phyloP scores from a whole-genome alignment of 1,140 invertebrate species.

The Gryon sp. region DNA sequence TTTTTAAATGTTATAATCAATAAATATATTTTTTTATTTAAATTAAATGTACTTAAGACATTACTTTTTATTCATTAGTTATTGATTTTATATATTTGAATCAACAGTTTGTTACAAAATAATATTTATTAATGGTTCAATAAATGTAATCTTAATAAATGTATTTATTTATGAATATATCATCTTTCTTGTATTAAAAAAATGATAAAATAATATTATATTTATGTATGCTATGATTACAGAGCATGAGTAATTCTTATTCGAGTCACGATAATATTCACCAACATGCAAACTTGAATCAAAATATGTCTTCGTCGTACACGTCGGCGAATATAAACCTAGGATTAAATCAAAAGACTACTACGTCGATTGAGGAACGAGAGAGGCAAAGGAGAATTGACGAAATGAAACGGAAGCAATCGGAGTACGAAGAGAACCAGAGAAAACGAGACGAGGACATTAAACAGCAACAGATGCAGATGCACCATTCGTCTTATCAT shows the following conservation, averaged over 20 bases:
- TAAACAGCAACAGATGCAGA: conserved; percentile 69
- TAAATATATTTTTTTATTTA: neutral
- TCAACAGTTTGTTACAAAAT: neutral
- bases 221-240: conserved; percentile 3
- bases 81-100: too few species aligned
- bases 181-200: neutral
- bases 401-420: conserved; percentile 80
- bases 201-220: too few species aligned
- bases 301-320: conserved; percentile 62
- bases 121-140: too few species aligned
- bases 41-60: too few species aligned
- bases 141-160: too few species aligned
- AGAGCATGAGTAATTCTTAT: conserved; percentile 62
- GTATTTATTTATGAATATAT: too few species aligned
- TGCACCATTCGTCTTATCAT: conserved; percentile 72
- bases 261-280: conserved; percentile 64
- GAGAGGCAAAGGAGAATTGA: conserved; percentile 80
- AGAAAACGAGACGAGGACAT: conserved; percentile 78
- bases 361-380: conserved; percentile 73
- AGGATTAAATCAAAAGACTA: conserved; percentile 65
- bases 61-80: too few species aligned
- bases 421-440: conserved; percentile 77
- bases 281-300: conserved; percentile 58
- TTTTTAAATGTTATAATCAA: conserved; percentile 5
- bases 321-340: conserved; percentile 59